phyloP scores from a whole-genome alignment of 2,797 vertebrate species.

The Babyrousa celebensis region DNA sequence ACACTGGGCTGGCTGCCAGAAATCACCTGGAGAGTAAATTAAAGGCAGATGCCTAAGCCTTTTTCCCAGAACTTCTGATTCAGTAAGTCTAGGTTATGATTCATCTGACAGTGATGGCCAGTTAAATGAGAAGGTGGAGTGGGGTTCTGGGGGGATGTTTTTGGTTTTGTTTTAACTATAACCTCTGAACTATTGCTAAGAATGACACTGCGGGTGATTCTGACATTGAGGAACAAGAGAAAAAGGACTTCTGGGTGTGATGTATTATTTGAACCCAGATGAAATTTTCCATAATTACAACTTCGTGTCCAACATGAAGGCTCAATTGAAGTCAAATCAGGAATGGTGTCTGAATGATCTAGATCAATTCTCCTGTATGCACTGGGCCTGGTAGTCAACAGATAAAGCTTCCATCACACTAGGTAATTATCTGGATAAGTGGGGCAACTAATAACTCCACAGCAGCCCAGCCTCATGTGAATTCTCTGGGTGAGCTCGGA shows the following conservation, averaged over 20 bases:
- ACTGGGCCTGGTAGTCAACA: neutral
- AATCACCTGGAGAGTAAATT: neutral
- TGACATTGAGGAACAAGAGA: neutral
- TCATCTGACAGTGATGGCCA: neutral
- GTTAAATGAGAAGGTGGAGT: neutral
- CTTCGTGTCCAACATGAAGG: conserved; percentile 55
- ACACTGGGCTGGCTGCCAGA: neutral
- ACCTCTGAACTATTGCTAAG: neutral
- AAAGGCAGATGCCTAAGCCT: neutral
- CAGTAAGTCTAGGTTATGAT: neutral
- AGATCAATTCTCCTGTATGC: neutral
- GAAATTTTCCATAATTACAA: conserved; percentile 59
- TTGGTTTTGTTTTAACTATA: neutral
- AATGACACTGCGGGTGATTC: neutral
- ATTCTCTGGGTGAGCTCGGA: neutral
- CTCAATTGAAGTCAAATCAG: conserved; percentile 68
- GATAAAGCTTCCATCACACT: conserved; percentile 1
- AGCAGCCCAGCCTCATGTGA: neutral
- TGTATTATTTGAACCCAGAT: conserved; percentile 61
- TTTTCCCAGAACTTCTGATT: neutral
- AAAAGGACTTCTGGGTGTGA: neutral
- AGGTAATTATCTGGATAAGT: conserved; percentile 39
- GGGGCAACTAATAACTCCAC: neutral
- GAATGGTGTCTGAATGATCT: conserved; percentile 28
- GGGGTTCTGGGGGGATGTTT: neutral